These are phyloP conservation scores for Drosophila villosipedis DNA, from an alignment of 2,888 invertebrate species.

Conservation along the genomic window DNA sequence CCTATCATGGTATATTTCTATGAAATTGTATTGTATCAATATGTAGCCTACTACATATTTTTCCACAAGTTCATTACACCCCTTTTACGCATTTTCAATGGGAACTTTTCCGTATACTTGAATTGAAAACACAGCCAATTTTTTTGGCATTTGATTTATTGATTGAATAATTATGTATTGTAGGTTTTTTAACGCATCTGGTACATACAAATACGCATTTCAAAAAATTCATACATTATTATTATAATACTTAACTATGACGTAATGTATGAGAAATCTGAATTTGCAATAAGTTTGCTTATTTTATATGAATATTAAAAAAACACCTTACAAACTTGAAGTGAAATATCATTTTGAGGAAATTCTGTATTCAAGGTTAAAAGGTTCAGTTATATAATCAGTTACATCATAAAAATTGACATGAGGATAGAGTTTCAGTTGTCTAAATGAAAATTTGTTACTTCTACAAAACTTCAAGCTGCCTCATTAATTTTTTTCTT, in stretches of 20 bases:
- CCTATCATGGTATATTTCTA: not conserved
- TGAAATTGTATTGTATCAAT: not conserved
- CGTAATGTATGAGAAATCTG: conserved; percentile 73
- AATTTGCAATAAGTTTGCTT: conserved; percentile 66
- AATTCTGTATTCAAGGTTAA: conserved; percentile 44
- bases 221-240: conserved; percentile 76
- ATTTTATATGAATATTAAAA: conserved; percentile 70
- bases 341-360: conserved; percentile 58
- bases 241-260: conserved; percentile 76
- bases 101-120: not conserved
- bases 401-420: conserved; percentile 60
- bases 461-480: conserved; percentile 43
- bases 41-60: not conserved
- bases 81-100: not conserved
- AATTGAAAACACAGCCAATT: conserved; percentile 1
- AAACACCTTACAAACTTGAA: conserved; percentile 71
- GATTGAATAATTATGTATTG: conserved; percentile 78
- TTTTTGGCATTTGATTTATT: conserved; percentile 77
- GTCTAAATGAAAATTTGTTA: conserved; percentile 33
- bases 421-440: conserved; percentile 50
- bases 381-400: conserved; percentile 44
- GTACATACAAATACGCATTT: conserved; percentile 68
- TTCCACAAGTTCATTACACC: not conserved
- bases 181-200: conserved; percentile 70
- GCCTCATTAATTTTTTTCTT: conserved; percentile 33